These are phyloP conservation scores for Pseudocheirus occidentalis DNA, from an alignment of 2,797 vertebrate genomes.

Conservation along the genomic window DNA sequence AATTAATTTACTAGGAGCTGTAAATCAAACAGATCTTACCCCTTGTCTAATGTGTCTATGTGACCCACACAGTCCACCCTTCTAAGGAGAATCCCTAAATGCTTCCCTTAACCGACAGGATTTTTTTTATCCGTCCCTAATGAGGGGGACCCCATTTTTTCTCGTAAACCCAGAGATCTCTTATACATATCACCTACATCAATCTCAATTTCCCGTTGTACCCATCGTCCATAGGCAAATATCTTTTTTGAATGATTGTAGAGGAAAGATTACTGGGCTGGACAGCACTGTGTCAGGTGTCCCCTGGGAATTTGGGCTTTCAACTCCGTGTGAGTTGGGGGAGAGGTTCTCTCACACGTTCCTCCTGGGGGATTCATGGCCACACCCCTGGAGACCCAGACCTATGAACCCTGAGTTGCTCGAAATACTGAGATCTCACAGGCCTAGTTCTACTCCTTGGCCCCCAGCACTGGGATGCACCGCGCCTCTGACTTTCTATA, in stretches of 20 bases:
- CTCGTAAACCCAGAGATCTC: neutral
- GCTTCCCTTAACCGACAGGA: neutral
- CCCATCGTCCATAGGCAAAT: neutral
- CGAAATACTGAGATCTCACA: neutral
- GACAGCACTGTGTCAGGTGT: neutral
- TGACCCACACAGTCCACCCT: neutral
- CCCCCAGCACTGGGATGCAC: conserved; percentile 3
- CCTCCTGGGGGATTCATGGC: neutral
- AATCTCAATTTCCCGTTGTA: neutral
- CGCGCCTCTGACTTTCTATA: accelerated
- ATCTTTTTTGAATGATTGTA: neutral
- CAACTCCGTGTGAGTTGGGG: neutral
- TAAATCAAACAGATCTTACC: neutral
- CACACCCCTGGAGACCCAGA: neutral
- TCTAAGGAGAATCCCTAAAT: neutral
- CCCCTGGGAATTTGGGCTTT: neutral
- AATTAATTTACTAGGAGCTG: neutral
- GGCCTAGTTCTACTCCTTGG: neutral
- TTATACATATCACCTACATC: neutral
- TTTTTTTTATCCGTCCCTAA: neutral
- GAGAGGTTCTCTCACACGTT: neutral
- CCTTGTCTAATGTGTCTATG: neutral
- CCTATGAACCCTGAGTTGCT: neutral
- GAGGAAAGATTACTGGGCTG: neutral
- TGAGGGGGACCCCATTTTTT: neutral